These are phyloP conservation scores for Papilio demoleus DNA, from an alignment of 2,888 invertebrate genomes.

Conservation along the genomic window DNA sequence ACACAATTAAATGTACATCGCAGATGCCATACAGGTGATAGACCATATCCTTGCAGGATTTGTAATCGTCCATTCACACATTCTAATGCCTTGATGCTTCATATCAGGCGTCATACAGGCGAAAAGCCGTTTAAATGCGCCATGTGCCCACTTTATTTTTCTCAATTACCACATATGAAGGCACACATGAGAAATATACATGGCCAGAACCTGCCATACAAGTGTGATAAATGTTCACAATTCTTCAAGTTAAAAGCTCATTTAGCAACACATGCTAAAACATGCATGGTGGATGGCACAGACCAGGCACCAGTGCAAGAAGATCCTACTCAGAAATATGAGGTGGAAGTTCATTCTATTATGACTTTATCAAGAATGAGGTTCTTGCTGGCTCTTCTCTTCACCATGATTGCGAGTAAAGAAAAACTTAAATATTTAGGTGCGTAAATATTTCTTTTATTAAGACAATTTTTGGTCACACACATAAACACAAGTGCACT, in stretches of 20 bases:
- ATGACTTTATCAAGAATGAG: slow-evolving; percentile 90
- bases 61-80: slow-evolving; percentile 92
- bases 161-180: slow-evolving; percentile 93
- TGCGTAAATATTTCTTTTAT: slow-evolving; percentile 80
- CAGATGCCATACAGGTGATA: slow-evolving; percentile 92
- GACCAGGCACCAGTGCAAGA: slow-evolving; percentile 59
- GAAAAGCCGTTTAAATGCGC: slow-evolving; percentile 91
- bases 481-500: slow-evolving; percentile 54
- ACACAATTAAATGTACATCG: slow-evolving; percentile 93
- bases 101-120: slow-evolving; percentile 92
- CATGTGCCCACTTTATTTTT: slow-evolving; percentile 89
- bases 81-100: slow-evolving; percentile 92
- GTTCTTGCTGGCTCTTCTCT: slow-evolving; percentile 89
- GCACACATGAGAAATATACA: slow-evolving; percentile 95
- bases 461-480: slow-evolving; percentile 50
- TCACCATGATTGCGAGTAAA: slow-evolving; percentile 92
- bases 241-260: slow-evolving; percentile 91
- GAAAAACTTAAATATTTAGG: slow-evolving; percentile 90
- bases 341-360: slow-evolving; percentile 71
- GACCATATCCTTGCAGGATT: slow-evolving; percentile 92
- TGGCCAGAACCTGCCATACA: slow-evolving; percentile 90
- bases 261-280: slow-evolving; percentile 85
- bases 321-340: slow-evolving; percentile 58
- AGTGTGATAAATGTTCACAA: slow-evolving; percentile 87
- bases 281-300: slow-evolving; percentile 68